Evolutionary conservation across 2,888 invertebrate genomes (phyloP).

Genomic region (Brachylomia viminalis): DNA sequence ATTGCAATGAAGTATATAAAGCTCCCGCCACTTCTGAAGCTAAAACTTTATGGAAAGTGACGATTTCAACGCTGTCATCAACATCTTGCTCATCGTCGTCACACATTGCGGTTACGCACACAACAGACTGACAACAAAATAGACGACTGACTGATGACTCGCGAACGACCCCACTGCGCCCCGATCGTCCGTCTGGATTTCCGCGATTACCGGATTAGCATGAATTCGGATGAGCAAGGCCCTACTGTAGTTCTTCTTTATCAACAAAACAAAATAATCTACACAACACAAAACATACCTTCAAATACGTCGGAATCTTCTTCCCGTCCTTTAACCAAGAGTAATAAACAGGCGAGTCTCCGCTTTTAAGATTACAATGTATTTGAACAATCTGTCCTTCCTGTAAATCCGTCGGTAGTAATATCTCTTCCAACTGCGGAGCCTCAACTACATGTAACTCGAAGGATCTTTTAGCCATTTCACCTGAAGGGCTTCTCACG

Average conservation of each 20-base stretch:
- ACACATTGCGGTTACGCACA: no score
- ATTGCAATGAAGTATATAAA: no score
- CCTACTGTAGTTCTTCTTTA: background rate
- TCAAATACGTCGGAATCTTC: slow-evolving; percentile 91
- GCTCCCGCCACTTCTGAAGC: no score
- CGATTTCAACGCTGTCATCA: no score
- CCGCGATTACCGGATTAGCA: no score
- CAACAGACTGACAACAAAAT: no score
- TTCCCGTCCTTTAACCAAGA: slow-evolving; percentile 93
- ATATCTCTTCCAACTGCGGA: slow-evolving; percentile 95
- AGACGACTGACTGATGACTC: no score
- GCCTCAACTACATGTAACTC: slow-evolving; percentile 93
- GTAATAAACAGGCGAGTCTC: slow-evolving; percentile 93
- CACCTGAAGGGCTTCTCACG: slow-evolving; percentile 93
- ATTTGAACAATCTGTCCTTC: slow-evolving; percentile 96
- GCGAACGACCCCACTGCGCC: no score
- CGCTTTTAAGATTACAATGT: slow-evolving; percentile 94
- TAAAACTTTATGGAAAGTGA: no score
- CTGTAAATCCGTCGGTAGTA: slow-evolving; percentile 94
- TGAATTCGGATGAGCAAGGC: no score
- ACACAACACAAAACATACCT: slow-evolving; percentile 83
- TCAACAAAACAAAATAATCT: slow-evolving; percentile 16
- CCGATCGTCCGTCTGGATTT: no score
- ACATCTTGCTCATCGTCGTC: no score
- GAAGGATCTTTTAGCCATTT: slow-evolving; percentile 93